These are phyloP conservation scores for Callaeas wilsoni DNA, from an alignment of 2,113 vertebrate species.

Conservation along the genomic window DNA sequence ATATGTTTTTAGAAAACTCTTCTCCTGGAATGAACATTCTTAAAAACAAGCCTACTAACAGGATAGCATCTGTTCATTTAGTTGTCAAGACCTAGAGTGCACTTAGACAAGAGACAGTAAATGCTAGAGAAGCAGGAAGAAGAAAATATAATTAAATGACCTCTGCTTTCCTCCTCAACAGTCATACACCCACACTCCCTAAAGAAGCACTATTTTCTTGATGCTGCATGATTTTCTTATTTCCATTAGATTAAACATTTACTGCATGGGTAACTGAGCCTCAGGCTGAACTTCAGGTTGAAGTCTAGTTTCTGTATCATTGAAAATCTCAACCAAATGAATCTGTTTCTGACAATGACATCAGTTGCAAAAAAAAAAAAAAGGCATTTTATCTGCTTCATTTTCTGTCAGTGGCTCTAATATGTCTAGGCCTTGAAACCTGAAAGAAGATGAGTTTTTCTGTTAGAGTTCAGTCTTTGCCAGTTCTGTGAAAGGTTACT, in stretches of 20 bases:
- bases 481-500: background rate
- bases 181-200: background rate
- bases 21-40: slow-evolving; percentile 8
- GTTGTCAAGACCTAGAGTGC: background rate
- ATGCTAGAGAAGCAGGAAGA: background rate
- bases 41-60: background rate
- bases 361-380: background rate
- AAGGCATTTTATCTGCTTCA: background rate
- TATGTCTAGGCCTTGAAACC: background rate
- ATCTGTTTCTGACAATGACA: background rate
- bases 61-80: slow-evolving; percentile 26
- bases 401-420: background rate
- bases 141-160: background rate
- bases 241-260: background rate
- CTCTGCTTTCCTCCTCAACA: background rate
- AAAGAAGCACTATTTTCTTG: background rate
- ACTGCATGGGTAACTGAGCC: background rate
- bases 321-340: background rate
- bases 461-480: background rate
- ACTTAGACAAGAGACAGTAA: background rate
- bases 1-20: slow-evolving; percentile 14
- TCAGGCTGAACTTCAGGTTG: background rate
- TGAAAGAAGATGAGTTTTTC: background rate
- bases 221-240: background rate
- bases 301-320: background rate